Evolutionary conservation across 1,140 invertebrate genomes (phyloP), one percentile per base, ranked within the genome.

Genomic region (Apocrypta bakeri): DNA sequence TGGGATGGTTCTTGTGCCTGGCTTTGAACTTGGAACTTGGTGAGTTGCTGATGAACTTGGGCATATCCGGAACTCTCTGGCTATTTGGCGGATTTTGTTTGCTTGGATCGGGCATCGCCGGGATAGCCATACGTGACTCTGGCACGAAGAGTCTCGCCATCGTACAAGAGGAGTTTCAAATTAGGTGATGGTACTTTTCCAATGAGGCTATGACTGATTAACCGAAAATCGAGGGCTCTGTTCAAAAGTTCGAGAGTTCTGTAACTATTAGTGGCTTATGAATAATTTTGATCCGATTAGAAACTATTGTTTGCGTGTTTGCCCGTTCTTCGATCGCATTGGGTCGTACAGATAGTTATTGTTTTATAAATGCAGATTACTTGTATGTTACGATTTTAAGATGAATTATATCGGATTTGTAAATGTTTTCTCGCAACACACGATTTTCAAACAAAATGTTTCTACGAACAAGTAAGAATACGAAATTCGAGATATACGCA

Each of bases 1-100:
- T 94, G 81, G 94, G 93, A 92, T 90, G 92, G 84, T 87, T 92
- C 56, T 90, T 93, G 3, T 95, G 94, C 84, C 83, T 95, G 27
- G 87, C 94, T 6, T 93, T 94, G 1, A 87, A 87, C 3, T 92
- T 93, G n/a, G 91, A 92, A 77, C 95, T 95, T 90, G 7, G 81
- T 90, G 0, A 78, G n/a, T n/a, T 95, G 56, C 86, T 92, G 24
- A 48, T 89, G 1, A 82, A 87, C 2, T 88, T 95, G 14, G 93
- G 93, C 11, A 92, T 94, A 17, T 94, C 95, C 25, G 94, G 93
- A 14, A 94, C 94, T 3, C 95, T 96, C 90, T 96, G 95, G 94
- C 92, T 96, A 83, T 97, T 97, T 88, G 92, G 96, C 0, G 93
- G 91, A n/a, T 93, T 96, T 81, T 95, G 94, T 31, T 93, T 94